Percentiles rank a stretch among this genome's conserved stretches.
Evolutionary conservation across 2,113 vertebrate species (phyloP).

Genomic region (Phrynosoma platyrhinos): DNA sequence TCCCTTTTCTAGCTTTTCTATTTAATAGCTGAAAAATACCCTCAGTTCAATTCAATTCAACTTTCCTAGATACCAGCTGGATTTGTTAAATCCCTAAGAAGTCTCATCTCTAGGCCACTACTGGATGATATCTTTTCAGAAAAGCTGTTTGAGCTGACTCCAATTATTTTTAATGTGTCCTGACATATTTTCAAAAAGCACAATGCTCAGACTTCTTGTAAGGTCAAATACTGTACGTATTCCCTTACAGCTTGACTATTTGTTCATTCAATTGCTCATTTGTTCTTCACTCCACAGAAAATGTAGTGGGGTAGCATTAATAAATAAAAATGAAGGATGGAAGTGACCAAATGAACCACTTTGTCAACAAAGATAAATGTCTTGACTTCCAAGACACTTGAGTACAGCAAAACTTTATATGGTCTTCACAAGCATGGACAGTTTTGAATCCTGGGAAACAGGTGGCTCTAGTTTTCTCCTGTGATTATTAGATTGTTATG

Average conservation of each 20-base stretch:
- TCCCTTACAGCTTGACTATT: slow-evolving; percentile 8
- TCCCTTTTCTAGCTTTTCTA: neutral
- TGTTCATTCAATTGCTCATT: neutral
- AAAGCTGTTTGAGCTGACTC: slow-evolving; percentile 32
- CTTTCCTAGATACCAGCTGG: neutral
- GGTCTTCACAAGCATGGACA: neutral
- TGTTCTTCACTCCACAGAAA: slow-evolving; percentile 1
- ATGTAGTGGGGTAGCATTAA: neutral
- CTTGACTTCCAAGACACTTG: neutral
- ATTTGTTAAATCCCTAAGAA: slow-evolving; percentile 18
- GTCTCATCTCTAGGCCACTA: slow-evolving; percentile 6
- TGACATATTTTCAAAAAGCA: slow-evolving; percentile 23
- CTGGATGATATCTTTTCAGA: slow-evolving; percentile 28
- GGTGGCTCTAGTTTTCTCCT: neutral
- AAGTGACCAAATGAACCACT: slow-evolving; percentile 18
- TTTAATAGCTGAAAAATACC: slow-evolving; percentile 32
- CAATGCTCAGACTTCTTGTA: slow-evolving; percentile 17
- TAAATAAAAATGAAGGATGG: slow-evolving; percentile 6
- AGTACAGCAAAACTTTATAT: neutral
- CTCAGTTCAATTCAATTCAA: neutral
- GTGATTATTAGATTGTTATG: neutral
- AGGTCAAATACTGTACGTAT: slow-evolving; percentile 17
- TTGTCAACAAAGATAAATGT: slow-evolving; percentile 20
- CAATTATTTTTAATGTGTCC: slow-evolving; percentile 34
- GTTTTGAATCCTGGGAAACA: neutral